A percentile compares a stretch with the other conserved stretches of the same genome.
Conservation (phyloP, 2,113 vertebrate species). For the Sorex araneus region DNA sequence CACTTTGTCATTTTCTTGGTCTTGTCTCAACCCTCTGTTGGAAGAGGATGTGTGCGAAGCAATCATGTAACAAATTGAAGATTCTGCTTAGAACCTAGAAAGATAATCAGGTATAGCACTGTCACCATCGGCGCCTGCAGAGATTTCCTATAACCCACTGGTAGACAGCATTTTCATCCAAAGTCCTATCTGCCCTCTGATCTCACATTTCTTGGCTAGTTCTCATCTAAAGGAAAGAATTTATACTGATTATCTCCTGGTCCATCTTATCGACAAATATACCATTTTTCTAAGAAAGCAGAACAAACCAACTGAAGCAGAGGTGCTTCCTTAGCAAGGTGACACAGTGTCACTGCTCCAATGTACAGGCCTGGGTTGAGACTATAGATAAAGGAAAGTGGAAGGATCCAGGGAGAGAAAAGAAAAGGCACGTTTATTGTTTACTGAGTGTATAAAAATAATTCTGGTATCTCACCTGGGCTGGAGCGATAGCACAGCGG, state of each 20-base stretch:
- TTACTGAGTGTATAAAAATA: not conserved
- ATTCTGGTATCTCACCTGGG: not conserved
- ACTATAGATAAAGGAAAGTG: not conserved
- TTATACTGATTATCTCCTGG: conserved; percentile 32
- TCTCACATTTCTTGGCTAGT: not conserved
- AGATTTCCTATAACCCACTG: not conserved
- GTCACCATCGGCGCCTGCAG: not conserved
- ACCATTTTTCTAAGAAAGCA: not conserved
- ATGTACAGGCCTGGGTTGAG: too few species aligned
- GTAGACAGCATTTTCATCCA: not conserved
- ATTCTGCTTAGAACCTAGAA: not conserved
- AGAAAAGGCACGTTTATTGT: not conserved
- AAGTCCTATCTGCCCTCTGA: not conserved
- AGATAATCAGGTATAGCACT: too few species aligned
- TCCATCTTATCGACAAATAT: conserved; percentile 51
- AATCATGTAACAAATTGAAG: not conserved
- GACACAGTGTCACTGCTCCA: not conserved
- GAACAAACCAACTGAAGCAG: conserved; percentile 21
- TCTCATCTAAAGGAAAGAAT: not conserved
- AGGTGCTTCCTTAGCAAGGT: not conserved
- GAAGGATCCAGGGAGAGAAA: not conserved
- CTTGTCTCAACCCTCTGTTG: not conserved
- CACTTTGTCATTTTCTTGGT: not conserved
- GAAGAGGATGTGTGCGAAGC: not conserved
- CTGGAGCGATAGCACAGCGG: too few species aligned